Evolutionary conservation across 2,888 invertebrate species (phyloP), one percentile per base, ranked within the genome.

Genomic region (Herminia tarsipennalis): DNA sequence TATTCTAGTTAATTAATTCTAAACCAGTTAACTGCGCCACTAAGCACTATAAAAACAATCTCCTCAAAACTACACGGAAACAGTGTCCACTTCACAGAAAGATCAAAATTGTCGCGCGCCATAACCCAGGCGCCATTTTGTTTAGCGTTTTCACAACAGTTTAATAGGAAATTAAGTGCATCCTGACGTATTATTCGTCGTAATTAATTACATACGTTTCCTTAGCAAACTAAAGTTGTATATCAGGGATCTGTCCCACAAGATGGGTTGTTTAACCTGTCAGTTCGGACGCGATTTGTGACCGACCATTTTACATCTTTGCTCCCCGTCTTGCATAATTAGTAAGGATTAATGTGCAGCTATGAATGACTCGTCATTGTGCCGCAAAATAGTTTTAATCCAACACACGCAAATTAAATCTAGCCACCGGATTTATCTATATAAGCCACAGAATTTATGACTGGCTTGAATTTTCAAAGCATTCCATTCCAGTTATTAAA

Each of bases 211-310:
- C 79, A 73, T 70, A 75, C 79, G 83, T 87, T 88, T 86, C 83
- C 83, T 81, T 74, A 77, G 78, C 78, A 78, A 73, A 76, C 77
- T 73, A 73, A 70, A 72, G 64, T 73, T 79, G 81, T 89, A 88
- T 84, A 83, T 90, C 88, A 90, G 83, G 74, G 82, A 80, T 84
- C 83, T 87, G 89, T 90, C 89, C 73, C 83, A 65, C 77, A 76
- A 78, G 88, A 88, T 86, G 86, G 87, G 80, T 82, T 86, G 88
- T 88, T 89, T 84, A 84, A 83, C 74, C 84, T 88, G 90, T 90
- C 90, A 87, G 78, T 83, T 83, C 63, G 82, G 80, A 80, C 81
- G 81, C 83, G 82, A 91, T 91, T 91, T 90, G 90, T 89, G 88
- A 76, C 75, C 85, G 78, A 76, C 81, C 86, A 87, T 88, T 86